Evolutionary conservation across 2,888 invertebrate species (phyloP).

Genomic region (Ormyrus labotus): DNA sequence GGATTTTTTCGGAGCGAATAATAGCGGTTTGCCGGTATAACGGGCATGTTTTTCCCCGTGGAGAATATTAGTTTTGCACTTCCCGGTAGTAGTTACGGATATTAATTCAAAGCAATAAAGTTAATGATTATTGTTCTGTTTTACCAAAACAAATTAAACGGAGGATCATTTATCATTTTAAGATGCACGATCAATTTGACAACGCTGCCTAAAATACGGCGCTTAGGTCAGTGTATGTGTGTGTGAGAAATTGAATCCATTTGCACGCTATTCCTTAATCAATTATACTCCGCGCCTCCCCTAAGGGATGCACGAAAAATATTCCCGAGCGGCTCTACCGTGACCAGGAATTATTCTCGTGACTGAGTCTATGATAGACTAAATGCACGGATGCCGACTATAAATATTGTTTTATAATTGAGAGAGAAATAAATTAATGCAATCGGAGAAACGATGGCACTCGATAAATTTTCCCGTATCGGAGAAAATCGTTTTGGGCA

Average conservation of each 20-base stretch:
- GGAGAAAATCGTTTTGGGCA: too few relatives aligned
- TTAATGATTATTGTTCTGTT: conserved; percentile 27
- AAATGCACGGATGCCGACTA: neutral
- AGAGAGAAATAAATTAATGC: too few relatives aligned
- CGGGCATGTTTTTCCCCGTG: too few relatives aligned
- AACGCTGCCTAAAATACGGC: conserved; percentile 39
- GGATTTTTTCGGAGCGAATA: too few relatives aligned
- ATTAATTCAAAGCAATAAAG: conserved; percentile 8
- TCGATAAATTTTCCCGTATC: neutral
- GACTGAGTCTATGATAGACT: conserved; percentile 19
- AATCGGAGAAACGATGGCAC: too few relatives aligned
- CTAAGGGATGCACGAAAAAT: conserved; percentile 24
- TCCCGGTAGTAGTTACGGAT: too few relatives aligned
- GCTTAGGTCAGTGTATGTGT: conserved; percentile 19
- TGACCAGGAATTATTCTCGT: conserved; percentile 38
- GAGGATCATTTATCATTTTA: conserved; percentile 39
- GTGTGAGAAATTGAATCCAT: conserved; percentile 50
- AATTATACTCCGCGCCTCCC: conserved; percentile 44
- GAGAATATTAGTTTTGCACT: too few relatives aligned
- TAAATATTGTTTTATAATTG: too few relatives aligned
- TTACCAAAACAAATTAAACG: conserved; percentile 51
- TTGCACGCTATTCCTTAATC: conserved; percentile 53
- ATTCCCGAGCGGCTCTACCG: conserved; percentile 16
- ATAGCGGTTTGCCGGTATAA: too few relatives aligned
- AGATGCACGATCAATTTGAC: conserved; percentile 46